Evolutionary conservation across 64 coral and sea anemone genomes (phyloP).

Genomic region (Montipora efflorescens): DNA sequence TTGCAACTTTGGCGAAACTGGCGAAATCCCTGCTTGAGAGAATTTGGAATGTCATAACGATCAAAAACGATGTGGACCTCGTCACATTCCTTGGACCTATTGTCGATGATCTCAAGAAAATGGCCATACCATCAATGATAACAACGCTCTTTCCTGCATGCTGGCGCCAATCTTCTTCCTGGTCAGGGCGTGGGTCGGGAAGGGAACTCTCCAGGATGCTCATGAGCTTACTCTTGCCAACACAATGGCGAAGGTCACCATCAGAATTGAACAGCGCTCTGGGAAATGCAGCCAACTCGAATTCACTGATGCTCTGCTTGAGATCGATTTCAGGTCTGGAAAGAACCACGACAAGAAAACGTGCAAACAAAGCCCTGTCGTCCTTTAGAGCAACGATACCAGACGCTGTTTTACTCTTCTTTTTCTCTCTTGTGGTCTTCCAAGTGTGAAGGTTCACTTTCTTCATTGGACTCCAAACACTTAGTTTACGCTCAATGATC

Average conservation of each 20-base stretch:
- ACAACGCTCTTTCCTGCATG: not conserved
- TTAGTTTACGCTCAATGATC: slow-evolving; percentile 23
- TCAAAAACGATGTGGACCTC: slow-evolving; percentile 68
- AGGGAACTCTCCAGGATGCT: slow-evolving; percentile 10
- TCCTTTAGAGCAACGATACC: slow-evolving; percentile 37
- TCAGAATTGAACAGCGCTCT: slow-evolving; percentile 56
- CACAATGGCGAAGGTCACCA: slow-evolving; percentile 53
- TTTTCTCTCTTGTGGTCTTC: slow-evolving; percentile 15
- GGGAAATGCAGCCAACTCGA: slow-evolving; percentile 36
- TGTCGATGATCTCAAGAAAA: slow-evolving; percentile 44
- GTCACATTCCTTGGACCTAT: not conserved
- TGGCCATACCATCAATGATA: slow-evolving; percentile 55
- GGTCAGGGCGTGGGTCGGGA: not conserved
- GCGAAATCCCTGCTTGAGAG: slow-evolving; percentile 48
- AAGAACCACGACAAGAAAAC: slow-evolving; percentile 50
- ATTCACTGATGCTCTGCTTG: slow-evolving; percentile 60
- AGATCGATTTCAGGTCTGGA: slow-evolving; percentile 54
- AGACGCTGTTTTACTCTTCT: slow-evolving; percentile 4
- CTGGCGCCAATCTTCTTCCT: not conserved
- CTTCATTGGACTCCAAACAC: slow-evolving; percentile 53
- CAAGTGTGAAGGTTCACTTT: slow-evolving; percentile 24
- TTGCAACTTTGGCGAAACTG: slow-evolving; percentile 39
- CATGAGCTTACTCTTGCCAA: slow-evolving; percentile 53
- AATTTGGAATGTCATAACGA: slow-evolving; percentile 52
- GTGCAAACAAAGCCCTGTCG: slow-evolving; percentile 57